Base-by-base conservation (phyloP, 2,888 invertebrate genomes). In the Scelioninae gen. 1 region DNA sequence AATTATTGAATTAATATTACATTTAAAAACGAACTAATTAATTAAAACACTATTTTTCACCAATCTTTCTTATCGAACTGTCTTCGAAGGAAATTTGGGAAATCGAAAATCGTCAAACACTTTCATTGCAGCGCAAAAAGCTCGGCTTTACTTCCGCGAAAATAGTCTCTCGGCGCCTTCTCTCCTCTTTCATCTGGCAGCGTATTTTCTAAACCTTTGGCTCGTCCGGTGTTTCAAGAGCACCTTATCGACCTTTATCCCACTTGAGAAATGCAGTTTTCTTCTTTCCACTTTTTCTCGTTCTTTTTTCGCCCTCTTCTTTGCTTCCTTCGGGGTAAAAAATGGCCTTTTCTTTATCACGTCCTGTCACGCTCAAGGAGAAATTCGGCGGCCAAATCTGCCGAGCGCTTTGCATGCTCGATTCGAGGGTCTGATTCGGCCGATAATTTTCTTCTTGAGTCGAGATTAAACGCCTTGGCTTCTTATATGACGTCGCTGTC, bases 401-500 rank as follows among this genome's bases (percentile, higher is more conserved):
- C 55, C 45, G 55, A 6, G 40, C 55, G 60, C 75, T 82, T 76
- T 76, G 71, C 71, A 82, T 76, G 60, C 53, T 58, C 71, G 53
- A 65, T 82, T 66, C 58, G 62, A 76, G 69, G 5, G 65, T 56
- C 71, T 60, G 71, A 76, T 76, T 47, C 38, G 29, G 34, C 55
- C 69, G 81, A 71, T 82, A 76, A 76, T 71, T 76, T 76, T 63
- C 58, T 40, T 51, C 75, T 68, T 55, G 43, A 51, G 56, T 68
- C 58, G 76, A 74, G 77, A 80, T 80, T 66, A 69, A 68, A 65
- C 71, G 62, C 55, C 38, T 40, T 40, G 66, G 66, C 65, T 72
- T 83, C 76, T 83, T 83, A 80, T 65, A 77, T 80, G 56, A 68
- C 66, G n/a, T 83, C 83, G 68, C 72, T 76, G 62, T 80, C 83